phyloP scores from a whole-genome alignment of 2,113 vertebrate genomes.

The Typhlomys cinereus region DNA sequence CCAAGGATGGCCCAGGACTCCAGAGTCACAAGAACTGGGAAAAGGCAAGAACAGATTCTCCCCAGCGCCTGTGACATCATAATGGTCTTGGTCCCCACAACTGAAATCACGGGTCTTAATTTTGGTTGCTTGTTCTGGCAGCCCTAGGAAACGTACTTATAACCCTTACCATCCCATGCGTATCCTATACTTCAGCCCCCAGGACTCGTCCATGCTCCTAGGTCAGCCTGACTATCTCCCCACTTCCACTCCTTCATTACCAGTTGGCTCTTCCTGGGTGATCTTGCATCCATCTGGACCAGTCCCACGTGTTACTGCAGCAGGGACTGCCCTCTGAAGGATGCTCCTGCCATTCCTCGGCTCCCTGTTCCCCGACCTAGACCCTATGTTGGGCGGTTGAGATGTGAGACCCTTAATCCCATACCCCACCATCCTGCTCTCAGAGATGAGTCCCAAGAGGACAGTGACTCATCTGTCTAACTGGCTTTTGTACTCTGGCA shows the following conservation, averaged over 20 bases:
- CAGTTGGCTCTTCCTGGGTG: neutral
- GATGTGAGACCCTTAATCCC: neutral
- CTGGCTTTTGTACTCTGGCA: neutral
- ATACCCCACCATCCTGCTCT: no score
- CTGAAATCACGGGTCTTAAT: neutral
- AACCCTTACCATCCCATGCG: neutral
- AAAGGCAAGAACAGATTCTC: neutral
- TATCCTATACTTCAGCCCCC: neutral
- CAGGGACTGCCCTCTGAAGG: neutral
- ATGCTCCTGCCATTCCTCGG: neutral
- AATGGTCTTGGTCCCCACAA: neutral
- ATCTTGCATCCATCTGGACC: neutral
- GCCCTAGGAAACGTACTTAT: neutral
- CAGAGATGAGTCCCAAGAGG: neutral
- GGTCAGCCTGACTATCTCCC: neutral
- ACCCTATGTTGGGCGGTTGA: neutral
- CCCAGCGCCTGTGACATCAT: neutral
- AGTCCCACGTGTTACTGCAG: no score
- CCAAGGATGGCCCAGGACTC: neutral
- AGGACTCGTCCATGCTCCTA: neutral
- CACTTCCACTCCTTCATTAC: neutral
- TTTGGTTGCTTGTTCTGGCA: neutral
- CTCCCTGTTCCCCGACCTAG: neutral
- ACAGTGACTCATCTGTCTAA: neutral
- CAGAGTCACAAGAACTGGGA: neutral